Evolutionary conservation across 2,113 vertebrate species (phyloP).

Genomic region (Pangasianodon hypophthalmus): DNA sequence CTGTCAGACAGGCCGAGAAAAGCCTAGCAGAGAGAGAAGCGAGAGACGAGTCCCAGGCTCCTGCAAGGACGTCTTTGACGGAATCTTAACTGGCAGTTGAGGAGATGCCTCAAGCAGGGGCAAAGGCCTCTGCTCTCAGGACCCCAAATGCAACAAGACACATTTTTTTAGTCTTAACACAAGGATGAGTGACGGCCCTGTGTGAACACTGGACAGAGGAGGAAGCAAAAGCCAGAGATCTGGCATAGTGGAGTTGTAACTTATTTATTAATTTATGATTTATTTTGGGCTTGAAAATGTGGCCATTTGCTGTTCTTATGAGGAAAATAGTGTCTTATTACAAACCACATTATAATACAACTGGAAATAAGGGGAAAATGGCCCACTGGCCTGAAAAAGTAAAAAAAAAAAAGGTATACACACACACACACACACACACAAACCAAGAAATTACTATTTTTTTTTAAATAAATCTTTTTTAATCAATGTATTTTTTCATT

Average conservation of each 20-base stretch:
- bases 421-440: neutral
- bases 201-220: slow-evolving; percentile 20
- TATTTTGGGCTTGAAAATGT: neutral
- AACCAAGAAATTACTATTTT: neutral
- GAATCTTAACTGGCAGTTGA: slow-evolving; percentile 56
- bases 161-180: slow-evolving; percentile 73
- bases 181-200: slow-evolving; percentile 68
- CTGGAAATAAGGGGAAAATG: neutral
- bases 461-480: neutral
- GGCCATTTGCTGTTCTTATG: neutral
- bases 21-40: slow-evolving; percentile 39
- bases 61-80: slow-evolving; percentile 52
- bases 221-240: slow-evolving; percentile 15
- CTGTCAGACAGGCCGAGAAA: slow-evolving; percentile 52
- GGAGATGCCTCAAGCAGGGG: slow-evolving; percentile 56
- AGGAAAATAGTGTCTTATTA: neutral
- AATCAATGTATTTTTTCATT: neutral
- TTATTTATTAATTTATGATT: slow-evolving; percentile 27
- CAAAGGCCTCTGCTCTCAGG: slow-evolving; percentile 66
- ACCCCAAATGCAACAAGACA: slow-evolving; percentile 80
- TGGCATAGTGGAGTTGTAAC: slow-evolving; percentile 3
- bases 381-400: neutral
- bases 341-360: too few relatives aligned
- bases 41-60: slow-evolving; percentile 30
- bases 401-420: neutral